Conservation (phyloP, 2,888 invertebrate genomes). For the Papilio gigon region DNA sequence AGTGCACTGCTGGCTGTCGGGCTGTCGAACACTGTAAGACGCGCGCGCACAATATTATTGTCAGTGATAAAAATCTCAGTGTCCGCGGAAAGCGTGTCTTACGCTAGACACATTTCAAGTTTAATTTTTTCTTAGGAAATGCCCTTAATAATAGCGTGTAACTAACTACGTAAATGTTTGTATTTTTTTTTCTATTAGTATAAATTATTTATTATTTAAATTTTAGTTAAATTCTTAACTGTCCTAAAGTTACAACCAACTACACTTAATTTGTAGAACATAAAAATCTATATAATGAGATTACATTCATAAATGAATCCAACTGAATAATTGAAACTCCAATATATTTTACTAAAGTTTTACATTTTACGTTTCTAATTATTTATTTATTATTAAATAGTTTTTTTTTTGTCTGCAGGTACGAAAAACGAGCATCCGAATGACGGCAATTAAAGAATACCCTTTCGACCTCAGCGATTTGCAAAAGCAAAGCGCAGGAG, state of each 20-base stretch:
- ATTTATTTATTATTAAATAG: background rate
- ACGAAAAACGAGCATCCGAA: constrained; percentile 78
- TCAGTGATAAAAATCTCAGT: background rate
- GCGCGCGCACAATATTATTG: constrained; percentile 50
- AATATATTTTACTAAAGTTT: background rate
- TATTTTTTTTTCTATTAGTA: background rate
- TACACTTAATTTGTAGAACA: background rate
- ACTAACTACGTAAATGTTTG: background rate
- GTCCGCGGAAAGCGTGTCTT: background rate
- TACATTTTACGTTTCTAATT: background rate
- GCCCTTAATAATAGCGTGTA: background rate
- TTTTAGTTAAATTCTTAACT: background rate
- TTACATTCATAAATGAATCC: background rate
- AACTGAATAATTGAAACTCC: background rate
- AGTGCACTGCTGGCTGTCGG: constrained; percentile 49
- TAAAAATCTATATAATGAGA: background rate
- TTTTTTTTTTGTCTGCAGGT: constrained; percentile 60
- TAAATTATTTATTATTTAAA: too few relatives aligned
- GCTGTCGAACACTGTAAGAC: constrained; percentile 50
- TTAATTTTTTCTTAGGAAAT: background rate
- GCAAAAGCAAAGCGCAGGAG: constrained; percentile 55
- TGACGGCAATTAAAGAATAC: constrained; percentile 80
- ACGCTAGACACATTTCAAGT: background rate
- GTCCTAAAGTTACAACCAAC: background rate
- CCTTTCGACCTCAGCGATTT: constrained; percentile 79